These are phyloP conservation scores for Globodera rostochiensis DNA, from an alignment of 1,140 invertebrate genomes.

Conservation along the genomic window DNA sequence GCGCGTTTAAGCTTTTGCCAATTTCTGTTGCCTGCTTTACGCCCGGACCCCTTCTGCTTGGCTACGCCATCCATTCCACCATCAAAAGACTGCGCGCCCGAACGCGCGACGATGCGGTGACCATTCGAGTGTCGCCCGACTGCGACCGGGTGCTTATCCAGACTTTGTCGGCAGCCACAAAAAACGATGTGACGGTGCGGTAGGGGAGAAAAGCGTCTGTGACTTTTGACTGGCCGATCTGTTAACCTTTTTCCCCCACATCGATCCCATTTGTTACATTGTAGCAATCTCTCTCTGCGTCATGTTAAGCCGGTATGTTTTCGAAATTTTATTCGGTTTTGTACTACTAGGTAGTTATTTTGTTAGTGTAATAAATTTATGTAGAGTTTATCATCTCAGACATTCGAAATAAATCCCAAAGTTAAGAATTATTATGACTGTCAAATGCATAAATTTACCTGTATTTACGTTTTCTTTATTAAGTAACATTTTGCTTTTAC, in stretches of 20 bases:
- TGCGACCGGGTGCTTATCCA: not conserved
- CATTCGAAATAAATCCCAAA: too few relatives aligned
- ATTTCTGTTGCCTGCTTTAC: constrained; percentile 89
- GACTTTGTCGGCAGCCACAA: not conserved
- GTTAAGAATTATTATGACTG: too few relatives aligned
- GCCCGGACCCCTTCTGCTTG: constrained; percentile 76
- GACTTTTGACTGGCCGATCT: not conserved
- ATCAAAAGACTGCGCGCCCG: constrained; percentile 51
- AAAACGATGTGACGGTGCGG: not conserved
- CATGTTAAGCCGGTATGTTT: not conserved
- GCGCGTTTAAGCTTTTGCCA: constrained; percentile 72
- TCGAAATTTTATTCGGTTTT: not conserved
- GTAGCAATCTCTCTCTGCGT: not conserved
- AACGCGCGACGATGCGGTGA: not conserved
- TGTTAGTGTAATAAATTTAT: not conserved
- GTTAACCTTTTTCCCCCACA: not conserved
- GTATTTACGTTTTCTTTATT: too few relatives aligned
- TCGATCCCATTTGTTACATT: not conserved
- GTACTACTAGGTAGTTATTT: not conserved
- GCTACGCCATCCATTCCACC: constrained; percentile 58
- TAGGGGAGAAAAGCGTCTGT: not conserved
- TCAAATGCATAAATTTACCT: too few relatives aligned
- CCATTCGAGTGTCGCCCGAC: not conserved
- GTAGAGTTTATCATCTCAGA: too few relatives aligned
- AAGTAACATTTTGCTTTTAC: too few relatives aligned